phyloP scores from a whole-genome alignment of 2,797 vertebrate genomes.

The Eulemur rubriventer region DNA sequence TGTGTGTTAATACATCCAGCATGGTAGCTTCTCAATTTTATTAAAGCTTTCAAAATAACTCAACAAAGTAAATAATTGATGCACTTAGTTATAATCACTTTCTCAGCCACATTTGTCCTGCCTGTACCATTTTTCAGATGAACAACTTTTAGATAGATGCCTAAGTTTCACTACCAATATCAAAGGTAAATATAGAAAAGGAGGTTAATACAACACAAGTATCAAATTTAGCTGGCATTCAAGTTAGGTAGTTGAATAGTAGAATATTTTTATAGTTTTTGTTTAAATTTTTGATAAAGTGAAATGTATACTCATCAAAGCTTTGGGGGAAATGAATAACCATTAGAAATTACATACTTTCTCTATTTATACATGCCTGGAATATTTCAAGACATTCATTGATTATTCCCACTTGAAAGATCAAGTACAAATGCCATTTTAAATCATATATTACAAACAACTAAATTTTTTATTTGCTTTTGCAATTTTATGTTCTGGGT shows the following conservation, averaged over 20 bases:
- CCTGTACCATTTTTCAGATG: background rate
- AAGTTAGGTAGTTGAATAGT: background rate
- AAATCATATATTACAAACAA: background rate
- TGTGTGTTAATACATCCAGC: background rate
- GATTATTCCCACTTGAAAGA: background rate
- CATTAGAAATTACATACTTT: background rate
- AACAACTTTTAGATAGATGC: background rate
- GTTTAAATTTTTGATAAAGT: background rate
- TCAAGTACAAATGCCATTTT: background rate
- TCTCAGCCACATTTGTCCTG: background rate
- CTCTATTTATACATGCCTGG: background rate
- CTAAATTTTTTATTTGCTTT: conserved; percentile 7
- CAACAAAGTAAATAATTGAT: background rate
- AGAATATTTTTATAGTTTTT: background rate
- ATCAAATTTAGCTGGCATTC: background rate
- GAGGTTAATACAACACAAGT: background rate
- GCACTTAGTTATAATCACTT: background rate
- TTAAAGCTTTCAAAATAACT: background rate
- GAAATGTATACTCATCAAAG: background rate
- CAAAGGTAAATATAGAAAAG: background rate
- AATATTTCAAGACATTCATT: background rate
- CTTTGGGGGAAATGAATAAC: background rate
- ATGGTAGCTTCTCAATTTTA: background rate
- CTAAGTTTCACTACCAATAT: background rate
- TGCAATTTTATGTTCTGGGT: background rate